A percentile compares a stretch with the other conserved stretches of the same genome.
Evolutionary conservation across 2,113 vertebrate genomes (phyloP).

Genomic region (Aix galericulata): DNA sequence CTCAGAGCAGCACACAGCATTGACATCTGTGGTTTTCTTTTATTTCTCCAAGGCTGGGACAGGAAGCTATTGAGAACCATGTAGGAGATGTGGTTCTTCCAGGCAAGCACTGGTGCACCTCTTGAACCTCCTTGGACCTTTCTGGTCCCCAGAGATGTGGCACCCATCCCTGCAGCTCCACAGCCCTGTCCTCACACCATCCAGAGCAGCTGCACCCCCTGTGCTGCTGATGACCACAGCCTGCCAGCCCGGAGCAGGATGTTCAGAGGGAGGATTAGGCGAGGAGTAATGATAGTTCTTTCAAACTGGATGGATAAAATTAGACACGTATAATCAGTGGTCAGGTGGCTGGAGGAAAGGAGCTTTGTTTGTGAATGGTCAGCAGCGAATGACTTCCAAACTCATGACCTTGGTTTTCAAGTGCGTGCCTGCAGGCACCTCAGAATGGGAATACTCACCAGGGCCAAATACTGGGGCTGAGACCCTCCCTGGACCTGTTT

Average conservation of each 20-base stretch:
- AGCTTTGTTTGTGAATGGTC: slow-evolving; percentile 16
- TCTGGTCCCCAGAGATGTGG: neutral
- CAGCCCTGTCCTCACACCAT: fast-evolving
- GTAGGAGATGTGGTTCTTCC: neutral
- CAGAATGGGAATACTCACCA: neutral
- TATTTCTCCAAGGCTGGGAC: neutral
- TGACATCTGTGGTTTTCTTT: neutral
- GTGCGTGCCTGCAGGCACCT: neutral
- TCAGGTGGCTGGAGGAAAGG: slow-evolving; percentile 3
- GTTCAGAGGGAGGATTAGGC: neutral
- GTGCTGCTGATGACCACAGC: fast-evolving
- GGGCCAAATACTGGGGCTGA: neutral
- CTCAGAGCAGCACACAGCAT: neutral
- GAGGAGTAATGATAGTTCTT: slow-evolving; percentile 36
- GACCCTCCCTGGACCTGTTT: neutral
- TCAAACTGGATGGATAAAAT: slow-evolving; percentile 32
- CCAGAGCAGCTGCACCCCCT: neutral
- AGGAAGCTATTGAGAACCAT: neutral
- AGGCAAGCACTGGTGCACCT: neutral
- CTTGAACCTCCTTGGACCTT: neutral
- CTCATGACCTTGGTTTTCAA: neutral
- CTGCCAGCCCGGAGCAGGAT: neutral
- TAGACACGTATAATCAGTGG: neutral
- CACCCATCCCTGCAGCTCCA: neutral
- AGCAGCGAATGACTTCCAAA: neutral